A percentile compares a stretch with the other conserved stretches of the same genome.
These are phyloP conservation scores for Nipponacmea schrenckii DNA, from an alignment of 2,888 invertebrate species.

Conservation along the genomic window DNA sequence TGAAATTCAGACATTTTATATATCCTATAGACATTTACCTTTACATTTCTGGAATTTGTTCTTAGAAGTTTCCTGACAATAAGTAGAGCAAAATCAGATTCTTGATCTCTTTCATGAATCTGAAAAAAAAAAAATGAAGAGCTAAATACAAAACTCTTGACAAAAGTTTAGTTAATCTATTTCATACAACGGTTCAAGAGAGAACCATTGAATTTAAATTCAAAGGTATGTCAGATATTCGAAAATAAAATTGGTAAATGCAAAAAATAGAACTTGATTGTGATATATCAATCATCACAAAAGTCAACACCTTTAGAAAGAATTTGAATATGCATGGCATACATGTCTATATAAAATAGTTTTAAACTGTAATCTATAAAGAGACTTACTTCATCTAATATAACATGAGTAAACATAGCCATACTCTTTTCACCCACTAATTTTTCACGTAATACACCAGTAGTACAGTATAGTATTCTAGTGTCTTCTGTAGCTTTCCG, in stretches of 20 bases:
- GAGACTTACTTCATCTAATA: slow-evolving; percentile 80
- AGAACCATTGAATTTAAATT: too few relatives aligned
- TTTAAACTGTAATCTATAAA: too few relatives aligned
- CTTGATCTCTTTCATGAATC: slow-evolving; percentile 92
- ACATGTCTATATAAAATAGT: too few relatives aligned
- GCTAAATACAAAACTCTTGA: not conserved
- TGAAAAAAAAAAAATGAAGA: slow-evolving; percentile 53
- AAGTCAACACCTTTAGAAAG: too few relatives aligned
- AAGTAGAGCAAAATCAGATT: slow-evolving; percentile 89
- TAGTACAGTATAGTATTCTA: slow-evolving; percentile 86
- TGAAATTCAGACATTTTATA: too few relatives aligned
- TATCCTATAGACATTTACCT: slow-evolving; percentile 66
- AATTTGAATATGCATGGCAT: too few relatives aligned
- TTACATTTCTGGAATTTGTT: slow-evolving; percentile 76
- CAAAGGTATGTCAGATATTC: not conserved
- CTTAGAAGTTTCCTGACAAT: slow-evolving; percentile 82
- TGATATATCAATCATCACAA: too few relatives aligned
- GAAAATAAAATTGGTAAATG: not conserved
- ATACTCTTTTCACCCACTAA: slow-evolving; percentile 78
- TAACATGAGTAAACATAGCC: slow-evolving; percentile 85
- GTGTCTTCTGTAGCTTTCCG: slow-evolving; percentile 75
- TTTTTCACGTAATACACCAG: slow-evolving; percentile 86
- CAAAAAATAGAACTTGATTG: not conserved
- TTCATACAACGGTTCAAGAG: too few relatives aligned
- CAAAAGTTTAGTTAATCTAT: too few relatives aligned